phyloP scores from a whole-genome alignment of 2,113 vertebrate genomes.

The Canis aureus region DNA sequence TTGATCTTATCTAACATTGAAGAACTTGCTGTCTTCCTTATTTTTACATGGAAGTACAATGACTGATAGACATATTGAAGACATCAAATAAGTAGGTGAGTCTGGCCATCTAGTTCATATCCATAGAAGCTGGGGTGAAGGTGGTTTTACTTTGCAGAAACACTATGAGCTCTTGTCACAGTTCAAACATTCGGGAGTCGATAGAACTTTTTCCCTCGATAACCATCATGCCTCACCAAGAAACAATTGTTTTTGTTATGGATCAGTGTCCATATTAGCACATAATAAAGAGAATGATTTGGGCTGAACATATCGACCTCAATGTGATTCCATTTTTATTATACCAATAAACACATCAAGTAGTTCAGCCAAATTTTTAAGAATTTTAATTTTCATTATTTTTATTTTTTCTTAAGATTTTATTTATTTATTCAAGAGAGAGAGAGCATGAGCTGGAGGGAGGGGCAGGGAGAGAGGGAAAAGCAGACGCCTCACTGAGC shows the following conservation, averaged over 20 bases:
- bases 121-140: not conserved
- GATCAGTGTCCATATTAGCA: not conserved
- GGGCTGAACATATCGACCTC: not conserved
- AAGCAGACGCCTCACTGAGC: too few relatives aligned
- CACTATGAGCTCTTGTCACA: not conserved
- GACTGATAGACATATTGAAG: not conserved
- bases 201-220: not conserved
- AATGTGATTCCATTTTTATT: not conserved
- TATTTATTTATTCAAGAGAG: too few relatives aligned
- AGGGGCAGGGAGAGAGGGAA: too few relatives aligned
- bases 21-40: not conserved
- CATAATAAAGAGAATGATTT: not conserved
- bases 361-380: not conserved
- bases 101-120: not conserved
- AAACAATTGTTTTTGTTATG: not conserved
- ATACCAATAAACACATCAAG: not conserved
- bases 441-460: too few relatives aligned
- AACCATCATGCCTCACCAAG: not conserved
- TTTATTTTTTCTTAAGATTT: too few relatives aligned
- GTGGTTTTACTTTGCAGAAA: not conserved
- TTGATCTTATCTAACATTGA: not conserved
- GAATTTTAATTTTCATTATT: not conserved
- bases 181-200: not conserved
- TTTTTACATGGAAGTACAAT: not conserved
- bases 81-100: not conserved